phyloP scores from a whole-genome alignment of 2,113 vertebrate species.

The Varanus komodoensis region DNA sequence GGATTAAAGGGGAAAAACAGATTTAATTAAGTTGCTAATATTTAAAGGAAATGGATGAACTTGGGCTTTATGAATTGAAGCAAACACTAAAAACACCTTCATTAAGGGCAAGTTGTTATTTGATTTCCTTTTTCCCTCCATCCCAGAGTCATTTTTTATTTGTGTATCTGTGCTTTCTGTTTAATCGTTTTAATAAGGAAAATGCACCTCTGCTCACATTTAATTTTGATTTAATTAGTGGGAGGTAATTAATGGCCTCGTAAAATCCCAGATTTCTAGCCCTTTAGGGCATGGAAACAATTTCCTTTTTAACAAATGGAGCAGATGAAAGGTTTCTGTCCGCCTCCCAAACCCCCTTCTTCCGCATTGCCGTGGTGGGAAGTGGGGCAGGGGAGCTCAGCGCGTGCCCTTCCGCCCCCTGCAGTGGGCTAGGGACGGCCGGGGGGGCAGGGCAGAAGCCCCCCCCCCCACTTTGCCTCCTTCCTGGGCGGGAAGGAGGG shows the following conservation, averaged over 20 bases:
- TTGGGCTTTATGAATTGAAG: constrained; percentile 74
- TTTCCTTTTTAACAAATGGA: constrained; percentile 26
- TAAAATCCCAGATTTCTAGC: constrained; percentile 68
- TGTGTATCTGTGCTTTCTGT: constrained; percentile 74
- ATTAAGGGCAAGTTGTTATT: constrained; percentile 71
- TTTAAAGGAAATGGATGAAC: constrained; percentile 88
- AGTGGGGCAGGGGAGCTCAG: too few species aligned
- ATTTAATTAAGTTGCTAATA: constrained; percentile 90
- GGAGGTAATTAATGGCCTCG: constrained; percentile 76
- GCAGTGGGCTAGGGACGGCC: neutral
- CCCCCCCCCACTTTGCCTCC: too few species aligned
- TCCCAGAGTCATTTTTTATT: constrained; percentile 71
- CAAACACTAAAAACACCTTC: constrained; percentile 62
- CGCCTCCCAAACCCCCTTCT: neutral
- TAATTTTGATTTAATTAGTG: constrained; percentile 84
- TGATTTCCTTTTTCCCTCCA: constrained; percentile 76
- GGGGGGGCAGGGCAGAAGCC: too few species aligned
- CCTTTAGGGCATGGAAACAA: constrained; percentile 57
- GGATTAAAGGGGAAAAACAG: constrained; percentile 81
- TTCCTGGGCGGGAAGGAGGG: too few species aligned
- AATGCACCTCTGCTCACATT: constrained; percentile 77
- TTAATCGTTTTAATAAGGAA: constrained; percentile 81
- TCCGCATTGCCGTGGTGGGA: too few species aligned
- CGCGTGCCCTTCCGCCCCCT: too few species aligned
- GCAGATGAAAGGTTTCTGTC: neutral